These are phyloP conservation scores for Odontomyia ornata DNA, from an alignment of 2,888 invertebrate genomes.

Conservation along the genomic window DNA sequence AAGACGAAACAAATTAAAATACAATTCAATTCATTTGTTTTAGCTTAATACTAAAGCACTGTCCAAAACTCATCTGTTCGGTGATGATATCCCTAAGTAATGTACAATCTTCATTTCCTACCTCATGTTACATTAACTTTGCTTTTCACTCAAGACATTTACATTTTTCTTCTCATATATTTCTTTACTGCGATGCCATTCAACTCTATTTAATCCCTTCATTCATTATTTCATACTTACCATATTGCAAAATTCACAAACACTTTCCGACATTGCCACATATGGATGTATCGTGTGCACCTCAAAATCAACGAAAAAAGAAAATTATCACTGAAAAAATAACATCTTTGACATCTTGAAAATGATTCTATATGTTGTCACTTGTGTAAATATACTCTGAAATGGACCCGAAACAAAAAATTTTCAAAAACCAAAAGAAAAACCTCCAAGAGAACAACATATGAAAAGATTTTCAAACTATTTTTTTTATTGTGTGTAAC, in stretches of 20 bases:
- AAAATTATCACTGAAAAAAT: conserved; percentile 20
- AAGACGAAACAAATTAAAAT: too few species aligned
- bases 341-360: conserved; percentile 35
- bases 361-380: conserved; percentile 35
- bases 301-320: not conserved
- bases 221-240: conserved; percentile 2
- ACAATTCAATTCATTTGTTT: too few species aligned
- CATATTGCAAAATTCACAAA: not conserved
- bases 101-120: too few species aligned
- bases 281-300: too few species aligned
- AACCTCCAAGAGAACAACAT: too few species aligned
- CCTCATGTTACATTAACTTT: too few species aligned
- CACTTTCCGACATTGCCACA: not conserved
- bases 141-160: too few species aligned
- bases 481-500: not conserved
- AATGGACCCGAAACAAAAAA: conserved; percentile 45
- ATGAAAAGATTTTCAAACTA: not conserved
- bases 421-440: not conserved
- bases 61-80: too few species aligned
- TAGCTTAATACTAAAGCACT: too few species aligned
- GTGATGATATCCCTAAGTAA: too few species aligned
- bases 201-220: not conserved
- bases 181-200: too few species aligned
- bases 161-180: too few species aligned
- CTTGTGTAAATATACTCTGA: conserved; percentile 48